A percentile compares a stretch with the other conserved stretches of the same genome.
phyloP scores from a whole-genome alignment of 2,113 vertebrate genomes.

The Oenanthe melanoleuca region DNA sequence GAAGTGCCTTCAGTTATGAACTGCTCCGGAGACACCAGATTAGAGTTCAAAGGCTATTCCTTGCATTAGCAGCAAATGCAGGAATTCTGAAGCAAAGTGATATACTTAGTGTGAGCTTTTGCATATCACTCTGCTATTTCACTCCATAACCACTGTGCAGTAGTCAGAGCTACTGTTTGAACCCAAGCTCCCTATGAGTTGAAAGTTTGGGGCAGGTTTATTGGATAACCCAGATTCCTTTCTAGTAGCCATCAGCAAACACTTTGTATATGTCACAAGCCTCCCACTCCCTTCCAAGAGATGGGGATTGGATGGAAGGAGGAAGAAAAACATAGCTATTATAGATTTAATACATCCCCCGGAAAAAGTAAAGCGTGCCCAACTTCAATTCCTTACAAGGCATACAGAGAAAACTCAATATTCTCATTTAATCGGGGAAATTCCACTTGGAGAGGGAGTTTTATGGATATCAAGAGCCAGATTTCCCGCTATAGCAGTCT shows the following conservation, averaged over 20 bases:
- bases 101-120: slow-evolving; percentile 24
- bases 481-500: slow-evolving; percentile 31
- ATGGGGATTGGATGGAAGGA: slow-evolving; percentile 3
- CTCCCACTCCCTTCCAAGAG: slow-evolving; percentile 10
- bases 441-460: slow-evolving; percentile 47
- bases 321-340: slow-evolving; percentile 20
- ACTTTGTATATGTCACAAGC: slow-evolving; percentile 57
- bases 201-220: slow-evolving; percentile 33
- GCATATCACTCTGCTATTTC: slow-evolving; percentile 35
- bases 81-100: slow-evolving; percentile 55
- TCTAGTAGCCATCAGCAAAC: slow-evolving; percentile 45
- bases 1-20: slow-evolving; percentile 51
- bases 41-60: slow-evolving; percentile 64
- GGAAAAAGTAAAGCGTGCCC: slow-evolving; percentile 26
- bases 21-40: slow-evolving; percentile 52
- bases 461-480: slow-evolving; percentile 37
- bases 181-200: background rate
- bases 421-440: slow-evolving; percentile 60
- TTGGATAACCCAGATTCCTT: slow-evolving; percentile 47
- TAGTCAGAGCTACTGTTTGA: slow-evolving; percentile 36
- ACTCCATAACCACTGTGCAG: background rate
- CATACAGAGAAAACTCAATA: slow-evolving; percentile 29
- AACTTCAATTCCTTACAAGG: background rate
- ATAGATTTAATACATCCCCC: slow-evolving; percentile 34
- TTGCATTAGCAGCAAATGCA: slow-evolving; percentile 48